A percentile compares a stretch with the other conserved stretches of the same genome.
phyloP scores from a whole-genome alignment of 2,113 vertebrate genomes.

The Pycnonotus jocosus region DNA sequence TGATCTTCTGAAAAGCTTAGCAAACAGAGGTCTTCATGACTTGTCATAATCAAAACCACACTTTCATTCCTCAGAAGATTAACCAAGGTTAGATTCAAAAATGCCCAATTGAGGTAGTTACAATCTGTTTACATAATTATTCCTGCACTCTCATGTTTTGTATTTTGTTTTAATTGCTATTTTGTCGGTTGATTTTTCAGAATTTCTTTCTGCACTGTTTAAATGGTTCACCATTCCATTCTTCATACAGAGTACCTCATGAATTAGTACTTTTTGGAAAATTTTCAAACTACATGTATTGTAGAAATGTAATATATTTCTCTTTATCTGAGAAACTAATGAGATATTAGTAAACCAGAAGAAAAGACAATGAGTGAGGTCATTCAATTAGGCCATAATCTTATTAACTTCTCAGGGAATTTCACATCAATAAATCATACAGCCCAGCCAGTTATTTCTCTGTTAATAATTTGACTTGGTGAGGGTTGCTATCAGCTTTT shows the following conservation, averaged over 20 bases:
- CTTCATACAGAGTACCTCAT: background rate
- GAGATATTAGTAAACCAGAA: background rate
- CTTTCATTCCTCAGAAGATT: background rate
- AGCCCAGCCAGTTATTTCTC: background rate
- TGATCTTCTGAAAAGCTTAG: background rate
- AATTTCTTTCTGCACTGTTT: background rate
- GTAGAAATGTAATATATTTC: background rate
- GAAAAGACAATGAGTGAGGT: background rate
- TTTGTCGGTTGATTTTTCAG: background rate
- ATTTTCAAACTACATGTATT: background rate
- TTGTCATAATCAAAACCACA: background rate
- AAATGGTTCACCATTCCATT: background rate
- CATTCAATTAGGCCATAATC: background rate
- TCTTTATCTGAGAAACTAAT: background rate
- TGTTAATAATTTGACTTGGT: background rate
- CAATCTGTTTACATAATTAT: background rate
- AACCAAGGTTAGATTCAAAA: background rate
- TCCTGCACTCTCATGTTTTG: background rate
- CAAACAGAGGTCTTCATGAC: fast-evolving
- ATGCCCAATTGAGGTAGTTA: background rate
- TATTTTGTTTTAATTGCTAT: background rate
- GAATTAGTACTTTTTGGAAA: background rate
- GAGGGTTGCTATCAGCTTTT: background rate
- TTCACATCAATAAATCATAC: background rate
- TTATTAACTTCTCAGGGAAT: background rate